phyloP scores from a whole-genome alignment of 1,140 invertebrate genomes.

The Diprion similis region DNA sequence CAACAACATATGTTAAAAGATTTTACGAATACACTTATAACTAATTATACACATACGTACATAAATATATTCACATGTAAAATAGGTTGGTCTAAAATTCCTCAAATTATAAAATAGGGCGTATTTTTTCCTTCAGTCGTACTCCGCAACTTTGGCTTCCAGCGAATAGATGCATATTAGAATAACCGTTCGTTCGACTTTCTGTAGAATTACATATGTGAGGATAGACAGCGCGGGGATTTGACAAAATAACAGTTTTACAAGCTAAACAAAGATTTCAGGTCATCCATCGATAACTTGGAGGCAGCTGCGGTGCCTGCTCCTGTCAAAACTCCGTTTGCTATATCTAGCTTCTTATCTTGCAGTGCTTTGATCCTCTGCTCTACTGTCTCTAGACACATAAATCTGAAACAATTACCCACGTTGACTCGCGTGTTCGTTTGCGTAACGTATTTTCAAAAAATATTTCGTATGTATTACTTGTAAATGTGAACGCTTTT shows the following conservation, averaged over 20 bases:
- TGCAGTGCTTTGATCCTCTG: conserved; percentile 82
- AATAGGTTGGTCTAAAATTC: neutral
- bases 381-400: conserved; percentile 85
- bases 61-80: too few relatives aligned
- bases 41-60: too few relatives aligned
- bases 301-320: conserved; percentile 63
- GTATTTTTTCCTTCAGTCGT: too few relatives aligned
- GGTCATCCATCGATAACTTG: conserved; percentile 78
- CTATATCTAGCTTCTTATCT: conserved; percentile 79
- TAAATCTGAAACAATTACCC: conserved; percentile 67
- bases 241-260: conserved; percentile 33
- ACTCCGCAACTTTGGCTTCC: too few relatives aligned
- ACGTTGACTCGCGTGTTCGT: conserved; percentile 25
- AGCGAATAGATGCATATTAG: too few relatives aligned
- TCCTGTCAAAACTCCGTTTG: conserved; percentile 78
- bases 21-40: too few relatives aligned
- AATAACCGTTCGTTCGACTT: too few relatives aligned
- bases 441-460: neutral
- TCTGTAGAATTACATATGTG: too few relatives aligned
- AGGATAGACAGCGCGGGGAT: neutral
- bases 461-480: conserved; percentile 54
- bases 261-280: conserved; percentile 79
- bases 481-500: conserved; percentile 85
- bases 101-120: neutral
- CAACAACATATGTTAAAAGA: too few relatives aligned